Evolutionary conservation across 2,113 vertebrate species (phyloP), one percentile per base, ranked within the genome.

Genomic region (Ammospiza nelsoni): DNA sequence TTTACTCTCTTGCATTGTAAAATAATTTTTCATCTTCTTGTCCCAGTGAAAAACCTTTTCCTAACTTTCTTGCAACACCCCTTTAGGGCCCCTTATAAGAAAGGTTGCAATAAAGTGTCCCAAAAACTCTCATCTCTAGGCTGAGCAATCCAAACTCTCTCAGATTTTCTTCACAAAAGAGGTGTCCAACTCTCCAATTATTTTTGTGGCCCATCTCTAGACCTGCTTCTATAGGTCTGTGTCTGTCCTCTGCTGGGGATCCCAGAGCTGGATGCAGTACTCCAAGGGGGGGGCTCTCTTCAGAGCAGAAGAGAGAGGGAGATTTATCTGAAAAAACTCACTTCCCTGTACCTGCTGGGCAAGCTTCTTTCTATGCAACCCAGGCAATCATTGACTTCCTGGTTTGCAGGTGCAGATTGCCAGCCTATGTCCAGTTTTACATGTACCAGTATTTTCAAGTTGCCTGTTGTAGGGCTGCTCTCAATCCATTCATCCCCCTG

Each of bases 281-380:
- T 67, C 8, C 33, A 35, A 51, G 9, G 25, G 4, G 4, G 11
- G 5, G 14, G 2, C 4, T 43, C 11, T 51, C 27, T 51, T 57
- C 22, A 73, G 31, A 58, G 25, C 8, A 80, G 24, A 65, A 21
- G 3, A 69, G 55, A 57, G 41, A 28, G 29, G 18, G 1, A 76
- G 25, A 51, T 27, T 51, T 51, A 15, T 25, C 49, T 51, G 49
- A 15, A 51, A 51, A 51, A 85, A 52, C 24, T 27, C 29, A 33
- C 5, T 4, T 89, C 6, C 6, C n/a, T 81, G 9, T 17, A 71
- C 19, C 27, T 0, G 0, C 22, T 58, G 33, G 18, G 8, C n/a
- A 35, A 18, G 6, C 15, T 81, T 59, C 19, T 58, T 46, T 75
- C 25, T 11, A 7, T 59, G 43, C 25, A 65, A 17, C n/a, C 25